Percentiles rank a stretch among this genome's conserved stretches.
Conservation (phyloP, 2,888 invertebrate species). For the Agonopterix subpropinquella region DNA sequence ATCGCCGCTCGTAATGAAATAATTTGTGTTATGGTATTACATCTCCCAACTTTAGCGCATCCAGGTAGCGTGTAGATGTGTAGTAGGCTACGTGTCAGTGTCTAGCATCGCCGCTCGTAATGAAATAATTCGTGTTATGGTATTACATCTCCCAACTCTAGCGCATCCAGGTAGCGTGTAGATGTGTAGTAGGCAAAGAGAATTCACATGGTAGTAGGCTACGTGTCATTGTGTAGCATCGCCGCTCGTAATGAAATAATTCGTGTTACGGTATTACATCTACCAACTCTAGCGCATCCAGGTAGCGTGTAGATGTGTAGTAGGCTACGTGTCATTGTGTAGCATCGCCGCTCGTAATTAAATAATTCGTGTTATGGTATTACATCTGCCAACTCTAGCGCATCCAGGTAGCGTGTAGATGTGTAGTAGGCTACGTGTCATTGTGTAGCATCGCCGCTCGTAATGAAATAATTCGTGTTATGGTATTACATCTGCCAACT, state of each 20-base stretch:
- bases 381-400: constrained; percentile 14
- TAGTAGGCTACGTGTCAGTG: too few relatives aligned
- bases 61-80: too few relatives aligned
- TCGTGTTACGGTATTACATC: too few relatives aligned
- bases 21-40: too few relatives aligned
- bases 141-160: constrained; percentile 12
- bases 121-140: constrained; percentile 19
- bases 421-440: constrained; percentile 33
- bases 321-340: constrained; percentile 34
- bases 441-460: constrained; percentile 13
- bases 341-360: constrained; percentile 6
- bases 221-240: too few relatives aligned
- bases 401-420: constrained; percentile 20
- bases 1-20: constrained; percentile 10
- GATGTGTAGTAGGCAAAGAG: too few relatives aligned
- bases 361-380: constrained; percentile 17
- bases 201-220: too few relatives aligned
- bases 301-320: constrained; percentile 22
- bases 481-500: constrained; percentile 15
- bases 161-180: constrained; percentile 20
- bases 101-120: too few relatives aligned
- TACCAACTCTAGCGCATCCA: constrained; percentile 14
- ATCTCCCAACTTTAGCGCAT: too few relatives aligned
- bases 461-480: constrained; percentile 17
- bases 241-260: constrained; percentile 13